Base-by-base conservation (phyloP, 1,140 invertebrate genomes). In the Drosophila sp. region DNA sequence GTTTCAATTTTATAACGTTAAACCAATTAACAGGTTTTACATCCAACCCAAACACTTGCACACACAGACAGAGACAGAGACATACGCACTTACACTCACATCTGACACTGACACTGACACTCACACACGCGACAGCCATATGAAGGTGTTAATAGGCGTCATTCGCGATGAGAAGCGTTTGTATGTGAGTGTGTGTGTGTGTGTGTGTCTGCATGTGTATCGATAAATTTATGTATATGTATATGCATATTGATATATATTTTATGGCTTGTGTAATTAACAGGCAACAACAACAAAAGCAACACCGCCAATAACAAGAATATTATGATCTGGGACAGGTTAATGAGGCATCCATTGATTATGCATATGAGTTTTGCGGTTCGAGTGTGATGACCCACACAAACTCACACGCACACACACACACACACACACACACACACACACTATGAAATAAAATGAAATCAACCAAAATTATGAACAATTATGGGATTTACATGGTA, bases 391-490 rank as follows among this genome's bases (percentile, higher is more conserved):
- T 25, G 66, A 32, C 44, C 44, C 44, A 27, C 23, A 44, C 35
- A 38, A 4, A 38, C 8, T 4, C 8, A 38, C 8, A 8, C 5
- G 6, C 35, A 8, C 35, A 44, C n/a, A 44, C 41, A 44, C 41
- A 44, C 41, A 17, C n/a, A 44, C 41, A 44, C 41, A 44, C 41
- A 17, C 44, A 41, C 40, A 4, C 3, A 41, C 40, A 41, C 40
- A 17, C 1, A 41, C 44, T 50, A 83, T 87, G 72, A 86, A 89
- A 80, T 87, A 74, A 89, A 87, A 89, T 83, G 80, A 89, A 87
- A 87, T 87, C 83, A 87, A 72, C 79, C 72, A 83, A 87, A 87
- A 87, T 86, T 87, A 87, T 87, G 84, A 86, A 76, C 83, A 86
- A 83, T 87, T 89, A 87, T 80, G 76, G 73, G 58, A 63, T 70